Evolutionary conservation across 2,888 invertebrate genomes (phyloP), one percentile per base, ranked within the genome.

Genomic region (Caenorhabditis becei): DNA sequence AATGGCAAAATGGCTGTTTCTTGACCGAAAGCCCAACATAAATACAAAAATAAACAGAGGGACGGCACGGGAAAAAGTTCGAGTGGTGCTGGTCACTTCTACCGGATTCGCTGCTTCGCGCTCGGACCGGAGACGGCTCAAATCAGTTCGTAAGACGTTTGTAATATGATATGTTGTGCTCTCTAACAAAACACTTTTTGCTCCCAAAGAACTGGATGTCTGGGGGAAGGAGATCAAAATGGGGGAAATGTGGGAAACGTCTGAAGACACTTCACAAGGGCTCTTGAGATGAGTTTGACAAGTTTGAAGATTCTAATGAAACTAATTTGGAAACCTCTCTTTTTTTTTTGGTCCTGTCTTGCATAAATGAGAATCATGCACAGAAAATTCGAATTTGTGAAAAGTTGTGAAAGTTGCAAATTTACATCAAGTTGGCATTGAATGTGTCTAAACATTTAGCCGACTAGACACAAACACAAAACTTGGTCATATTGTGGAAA

Each of bases 41-140:
- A 72, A 72, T 72, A 72, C 72, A 72, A 72, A 72, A 72, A 72
- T 72, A 72, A 72, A 72, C 26, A 72, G 35, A 62, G 26, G 23
- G 49, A 58, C 18, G 24, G 26, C 10, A 28, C 8, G 44, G 41
- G 47, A 71, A 71, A 63, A 63, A 65, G 72, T 72, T 72, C 58
- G 58, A 72, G 72, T 63, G 72, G 71, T 56, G 54, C 32, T 28
- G n/a, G n/a, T 56, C 54, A 47, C 35, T 47, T 63, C 56, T 72
- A 63, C 71, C 71, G 62, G 63, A 63, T 72, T 63, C 53, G 8
- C 18, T n/a, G 32, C 24, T 66, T 54, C 44, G 41, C 20, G 28
- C 4, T 14, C 23, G 7, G 10, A n/a, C 32, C 32, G 20, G 47
- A 41, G 23, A 1, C 5, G 3, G 47, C 1, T 35, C n/a, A 62